These are phyloP conservation scores for Dromaius novaehollandiae DNA, from an alignment of 2,113 vertebrate genomes.

Conservation along the genomic window DNA sequence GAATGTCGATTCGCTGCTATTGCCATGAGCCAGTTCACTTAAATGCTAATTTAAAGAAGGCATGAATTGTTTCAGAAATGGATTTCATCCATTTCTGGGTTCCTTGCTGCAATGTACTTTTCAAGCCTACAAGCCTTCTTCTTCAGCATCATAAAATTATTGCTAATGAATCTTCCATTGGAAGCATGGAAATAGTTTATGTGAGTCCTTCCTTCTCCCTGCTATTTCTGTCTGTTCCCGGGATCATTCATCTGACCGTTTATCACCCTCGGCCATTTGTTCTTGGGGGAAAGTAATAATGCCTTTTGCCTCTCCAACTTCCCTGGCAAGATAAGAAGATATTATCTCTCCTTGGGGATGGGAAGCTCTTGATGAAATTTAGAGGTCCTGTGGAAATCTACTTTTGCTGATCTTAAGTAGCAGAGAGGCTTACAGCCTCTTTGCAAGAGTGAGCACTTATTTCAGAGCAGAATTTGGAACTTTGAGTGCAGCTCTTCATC, in stretches of 20 bases:
- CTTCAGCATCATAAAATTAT: not conserved
- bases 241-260: not conserved
- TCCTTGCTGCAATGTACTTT: not conserved
- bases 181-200: not conserved
- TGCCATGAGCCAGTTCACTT: not conserved
- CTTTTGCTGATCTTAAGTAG: not conserved
- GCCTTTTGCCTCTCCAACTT: conserved; percentile 54
- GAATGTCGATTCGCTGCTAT: not conserved
- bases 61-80: not conserved
- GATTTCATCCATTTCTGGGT: not conserved
- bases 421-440: not conserved
- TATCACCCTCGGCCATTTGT: conserved; percentile 51
- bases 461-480: not conserved
- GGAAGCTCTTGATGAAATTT: not conserved
- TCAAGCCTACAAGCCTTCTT: not conserved
- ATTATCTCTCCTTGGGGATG: not conserved
- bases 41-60: conserved; percentile 8
- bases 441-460: not conserved
- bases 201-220: not conserved
- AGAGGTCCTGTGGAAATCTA: not conserved
- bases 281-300: not conserved
- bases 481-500: not conserved
- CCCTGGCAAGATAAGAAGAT: conserved; percentile 31
- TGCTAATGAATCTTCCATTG: not conserved
- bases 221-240: not conserved